A percentile compares a stretch with the other conserved stretches of the same genome.
phyloP scores from a whole-genome alignment of 2,888 invertebrate species.

The Conistra vaccinii region DNA sequence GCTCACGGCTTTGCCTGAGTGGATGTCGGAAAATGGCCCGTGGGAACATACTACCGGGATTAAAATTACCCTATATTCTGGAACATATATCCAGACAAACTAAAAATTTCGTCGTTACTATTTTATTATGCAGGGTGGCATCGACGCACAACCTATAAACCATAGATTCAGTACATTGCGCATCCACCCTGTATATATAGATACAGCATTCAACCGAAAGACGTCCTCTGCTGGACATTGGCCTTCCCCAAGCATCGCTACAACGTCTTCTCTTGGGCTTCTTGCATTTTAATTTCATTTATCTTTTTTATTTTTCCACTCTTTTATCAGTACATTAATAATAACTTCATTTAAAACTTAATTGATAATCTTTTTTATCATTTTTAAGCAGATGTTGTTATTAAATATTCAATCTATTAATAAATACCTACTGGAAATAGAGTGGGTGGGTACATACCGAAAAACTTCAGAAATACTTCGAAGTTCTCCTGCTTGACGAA shows the following conservation, averaged over 20 bases:
- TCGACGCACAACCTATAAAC: no score
- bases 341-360: not conserved
- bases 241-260: not conserved
- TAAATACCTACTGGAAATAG: not conserved
- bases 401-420: not conserved
- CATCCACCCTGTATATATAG: not conserved
- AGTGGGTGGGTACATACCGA: not conserved
- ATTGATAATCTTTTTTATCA: not conserved
- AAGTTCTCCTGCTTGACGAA: constrained; percentile 3
- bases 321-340: not conserved
- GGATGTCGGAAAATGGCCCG: not conserved
- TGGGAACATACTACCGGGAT: no score
- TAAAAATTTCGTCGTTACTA: not conserved
- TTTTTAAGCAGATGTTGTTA: not conserved
- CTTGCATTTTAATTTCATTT: not conserved
- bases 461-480: not conserved
- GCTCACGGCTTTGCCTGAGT: no score
- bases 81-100: not conserved
- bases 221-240: not conserved
- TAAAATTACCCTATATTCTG: not conserved
- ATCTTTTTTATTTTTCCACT: not conserved
- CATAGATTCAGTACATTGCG: no score
- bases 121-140: not conserved
- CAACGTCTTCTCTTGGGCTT: not conserved
- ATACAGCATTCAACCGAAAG: not conserved